Evolutionary conservation across 2,113 vertebrate genomes (phyloP).

Genomic region (Channa argus): DNA sequence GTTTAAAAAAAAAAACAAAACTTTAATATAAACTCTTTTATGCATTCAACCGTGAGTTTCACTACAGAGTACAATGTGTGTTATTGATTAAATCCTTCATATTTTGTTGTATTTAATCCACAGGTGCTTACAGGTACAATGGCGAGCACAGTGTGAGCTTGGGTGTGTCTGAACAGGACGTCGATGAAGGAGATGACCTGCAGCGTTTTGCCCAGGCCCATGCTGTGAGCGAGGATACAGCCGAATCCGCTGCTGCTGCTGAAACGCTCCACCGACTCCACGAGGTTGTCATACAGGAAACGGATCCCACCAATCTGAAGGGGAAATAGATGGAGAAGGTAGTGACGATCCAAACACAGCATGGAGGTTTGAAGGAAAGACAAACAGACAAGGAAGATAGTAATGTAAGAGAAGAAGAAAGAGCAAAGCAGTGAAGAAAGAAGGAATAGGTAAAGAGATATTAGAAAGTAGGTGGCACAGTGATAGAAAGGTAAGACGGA

Average conservation of each 20-base stretch:
- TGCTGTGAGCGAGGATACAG: constrained; percentile 97
- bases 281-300: constrained; percentile 96
- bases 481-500: background rate
- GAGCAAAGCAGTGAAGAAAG: background rate
- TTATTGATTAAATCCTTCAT: background rate
- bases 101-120: background rate
- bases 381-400: too few species aligned
- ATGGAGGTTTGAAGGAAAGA: background rate
- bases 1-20: too few species aligned
- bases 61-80: background rate
- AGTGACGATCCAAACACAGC: too few species aligned
- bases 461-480: background rate
- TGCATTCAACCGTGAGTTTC: too few species aligned
- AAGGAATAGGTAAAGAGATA: background rate
- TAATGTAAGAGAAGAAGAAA: background rate
- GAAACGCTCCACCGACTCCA: constrained; percentile 94
- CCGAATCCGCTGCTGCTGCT: constrained; percentile 93
- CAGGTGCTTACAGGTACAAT: constrained; percentile 93
- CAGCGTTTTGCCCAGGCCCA: constrained; percentile 97
- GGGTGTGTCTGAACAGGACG: constrained; percentile 92
- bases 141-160: constrained; percentile 95
- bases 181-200: constrained; percentile 98
- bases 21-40: too few species aligned
- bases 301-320: constrained; percentile 94
- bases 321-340: background rate